Conservation (phyloP, 1,140 invertebrate genomes). For the Caenorhabditis brenneri region DNA sequence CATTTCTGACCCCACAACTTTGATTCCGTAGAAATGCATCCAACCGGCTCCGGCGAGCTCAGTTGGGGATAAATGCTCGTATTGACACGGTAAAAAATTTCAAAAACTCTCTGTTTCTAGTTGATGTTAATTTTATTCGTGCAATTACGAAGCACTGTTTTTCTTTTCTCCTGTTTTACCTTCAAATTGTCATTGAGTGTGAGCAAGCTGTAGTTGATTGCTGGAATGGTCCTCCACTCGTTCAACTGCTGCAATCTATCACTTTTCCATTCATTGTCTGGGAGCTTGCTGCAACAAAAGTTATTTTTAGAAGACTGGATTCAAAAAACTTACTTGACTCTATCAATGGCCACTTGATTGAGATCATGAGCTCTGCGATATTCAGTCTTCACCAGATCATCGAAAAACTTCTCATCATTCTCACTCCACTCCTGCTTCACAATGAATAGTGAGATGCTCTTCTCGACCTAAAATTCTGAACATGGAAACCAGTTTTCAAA, state of each 20-base stretch:
- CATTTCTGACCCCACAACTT: too few relatives aligned
- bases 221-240: slow-evolving; percentile 33
- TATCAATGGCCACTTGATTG: neutral
- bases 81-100: too few relatives aligned
- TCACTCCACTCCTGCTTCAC: slow-evolving; percentile 30
- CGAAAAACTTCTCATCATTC: slow-evolving; percentile 3
- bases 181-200: slow-evolving; percentile 36
- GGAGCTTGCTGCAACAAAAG: slow-evolving; percentile 15
- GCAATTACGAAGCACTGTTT: too few relatives aligned
- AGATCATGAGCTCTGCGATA: slow-evolving; percentile 20
- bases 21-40: too few relatives aligned
- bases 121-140: too few relatives aligned
- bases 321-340: neutral
- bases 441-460: neutral
- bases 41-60: too few relatives aligned
- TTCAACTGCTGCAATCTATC: slow-evolving; percentile 44
- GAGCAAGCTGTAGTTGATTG: slow-evolving; percentile 30
- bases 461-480: neutral
- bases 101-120: too few relatives aligned
- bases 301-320: neutral
- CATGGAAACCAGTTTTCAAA: neutral
- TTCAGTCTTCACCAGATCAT: slow-evolving; percentile 18
- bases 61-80: too few relatives aligned
- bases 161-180: neutral
- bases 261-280: slow-evolving; percentile 30